Evolutionary conservation across 2,797 vertebrate species (phyloP).

Genomic region (Emydoidea blandingii): DNA sequence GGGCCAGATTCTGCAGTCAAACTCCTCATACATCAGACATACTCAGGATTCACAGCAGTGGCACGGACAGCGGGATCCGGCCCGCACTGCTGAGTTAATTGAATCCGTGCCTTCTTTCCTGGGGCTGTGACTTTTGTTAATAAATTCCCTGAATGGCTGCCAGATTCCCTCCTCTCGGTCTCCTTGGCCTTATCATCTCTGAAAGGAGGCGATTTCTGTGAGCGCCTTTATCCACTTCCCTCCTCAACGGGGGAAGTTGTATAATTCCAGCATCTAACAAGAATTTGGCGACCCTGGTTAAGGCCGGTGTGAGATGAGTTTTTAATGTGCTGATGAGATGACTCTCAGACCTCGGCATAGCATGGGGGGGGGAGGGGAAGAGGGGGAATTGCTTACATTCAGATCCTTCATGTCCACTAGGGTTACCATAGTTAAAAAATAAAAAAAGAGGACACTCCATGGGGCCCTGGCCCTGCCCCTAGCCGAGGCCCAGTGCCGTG

Average conservation of each 20-base stretch:
- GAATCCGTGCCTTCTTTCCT: constrained; percentile 24
- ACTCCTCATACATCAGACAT: neutral
- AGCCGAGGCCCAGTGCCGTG: too few relatives aligned
- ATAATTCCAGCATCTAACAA: fast-evolving
- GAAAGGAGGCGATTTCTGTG: neutral
- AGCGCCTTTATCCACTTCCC: neutral
- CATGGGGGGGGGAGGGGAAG: neutral
- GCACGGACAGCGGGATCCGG: constrained; percentile 54
- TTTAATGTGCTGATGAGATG: neutral
- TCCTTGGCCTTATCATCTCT: neutral
- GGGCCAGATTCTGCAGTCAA: neutral
- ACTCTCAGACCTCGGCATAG: fast-evolving
- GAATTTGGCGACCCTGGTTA: neutral
- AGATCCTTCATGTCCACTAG: neutral
- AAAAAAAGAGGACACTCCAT: too few relatives aligned
- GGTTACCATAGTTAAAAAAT: too few relatives aligned
- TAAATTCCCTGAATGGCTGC: constrained; percentile 10
- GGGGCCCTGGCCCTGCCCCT: too few relatives aligned
- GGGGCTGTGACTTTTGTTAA: neutral
- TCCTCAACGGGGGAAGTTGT: neutral
- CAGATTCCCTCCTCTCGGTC: constrained; percentile 7
- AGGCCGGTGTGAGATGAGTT: neutral
- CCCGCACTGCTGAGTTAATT: neutral
- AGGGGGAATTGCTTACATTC: neutral
- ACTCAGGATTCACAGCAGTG: neutral